Base-by-base conservation (phyloP, 2,113 vertebrate genomes). In the Pseudonaja textilis region DNA sequence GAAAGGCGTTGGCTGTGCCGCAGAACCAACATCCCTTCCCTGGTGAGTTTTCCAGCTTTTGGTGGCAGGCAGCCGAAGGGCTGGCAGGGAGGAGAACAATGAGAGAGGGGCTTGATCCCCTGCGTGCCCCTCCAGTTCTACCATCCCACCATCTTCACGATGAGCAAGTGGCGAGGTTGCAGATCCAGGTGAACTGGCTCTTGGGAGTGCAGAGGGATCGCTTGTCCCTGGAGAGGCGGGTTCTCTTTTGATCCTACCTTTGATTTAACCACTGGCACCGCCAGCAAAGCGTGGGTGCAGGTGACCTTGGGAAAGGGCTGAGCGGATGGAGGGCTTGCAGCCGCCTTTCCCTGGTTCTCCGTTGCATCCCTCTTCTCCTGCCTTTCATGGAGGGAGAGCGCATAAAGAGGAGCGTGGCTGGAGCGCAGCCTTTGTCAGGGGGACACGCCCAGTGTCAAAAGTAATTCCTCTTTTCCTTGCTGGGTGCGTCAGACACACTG, bases 361-460 rank as follows among this genome's bases (percentile, higher is more conserved):
- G 34, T 42, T 3, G 34, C 18, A 22, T 3, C 34, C 74, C 74
- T 81, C 34, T 81, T 81, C 74, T 10, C 26, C 85, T 25, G 29
- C 55, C 9, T 26, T 39, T 18, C 47, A 9, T 26, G 3, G 18
- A 2, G 3, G 34, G 34, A 81, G 34, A 8, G 8, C 18, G 1
- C 74, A 3, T 9, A 34, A 92, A n/a, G 5, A 52, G 64, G 12
- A 50, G 22, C 9, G 47, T 14, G 20, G 18, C 20, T 54, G 5
- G 23, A 64, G 2, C 1, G n/a, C 29, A 39, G 86, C 94, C 61
- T 94, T 89, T 95, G 96, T 95, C 95, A 95, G 95, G 61, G 89
- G 95, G 94, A 89, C 88, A 95, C 96, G 95, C 95, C 97, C 69
- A 0, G 94, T 91, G 96, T 96, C 95, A 94, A 7, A 94, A 95